Percentiles rank a stretch among this genome's conserved stretches.
Evolutionary conservation across 2,888 invertebrate genomes (phyloP).

Genomic region (Liopterus haemorrhoidalis): DNA sequence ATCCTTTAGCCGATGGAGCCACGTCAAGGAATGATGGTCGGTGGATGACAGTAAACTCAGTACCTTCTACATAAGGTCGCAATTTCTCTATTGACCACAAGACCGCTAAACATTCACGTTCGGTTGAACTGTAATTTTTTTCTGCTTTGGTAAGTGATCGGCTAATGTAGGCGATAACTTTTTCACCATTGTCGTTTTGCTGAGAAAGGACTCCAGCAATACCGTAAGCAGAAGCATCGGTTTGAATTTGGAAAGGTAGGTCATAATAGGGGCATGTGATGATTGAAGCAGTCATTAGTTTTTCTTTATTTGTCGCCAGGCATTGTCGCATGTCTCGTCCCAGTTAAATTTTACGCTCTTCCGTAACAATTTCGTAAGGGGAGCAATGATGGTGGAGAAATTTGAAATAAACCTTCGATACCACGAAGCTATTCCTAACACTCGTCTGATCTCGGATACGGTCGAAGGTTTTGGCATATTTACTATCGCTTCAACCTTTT

Average conservation of each 20-base stretch:
- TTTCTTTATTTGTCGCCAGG: no score
- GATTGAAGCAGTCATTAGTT: conserved; percentile 15
- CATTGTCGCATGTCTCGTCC: no score
- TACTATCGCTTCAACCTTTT: no score
- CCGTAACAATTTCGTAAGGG: no score
- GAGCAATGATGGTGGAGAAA: no score
- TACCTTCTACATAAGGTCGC: conserved; percentile 12
- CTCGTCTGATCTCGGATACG: no score
- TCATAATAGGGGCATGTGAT: conserved; percentile 16
- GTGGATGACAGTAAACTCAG: conserved; percentile 13
- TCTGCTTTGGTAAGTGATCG: conserved; percentile 8
- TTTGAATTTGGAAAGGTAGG: conserved; percentile 15
- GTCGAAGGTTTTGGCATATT: no score
- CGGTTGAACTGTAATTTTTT: conserved; percentile 12
- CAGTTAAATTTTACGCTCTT: no score
- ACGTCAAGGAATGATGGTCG: conserved; percentile 13
- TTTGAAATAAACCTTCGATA: no score
- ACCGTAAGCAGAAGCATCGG: conserved; percentile 16
- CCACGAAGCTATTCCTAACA: no score
- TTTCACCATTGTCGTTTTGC: conserved; percentile 7
- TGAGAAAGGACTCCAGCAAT: conserved; percentile 17
- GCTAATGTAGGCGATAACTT: conserved; percentile 15
- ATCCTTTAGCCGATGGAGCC: conserved; percentile 13
- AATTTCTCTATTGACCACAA: conserved; percentile 11
- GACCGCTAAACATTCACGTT: conserved; percentile 12